A percentile compares a stretch with the other conserved stretches of the same genome.
phyloP scores from a whole-genome alignment of 2,888 invertebrate species.

The Hesperia comma region DNA sequence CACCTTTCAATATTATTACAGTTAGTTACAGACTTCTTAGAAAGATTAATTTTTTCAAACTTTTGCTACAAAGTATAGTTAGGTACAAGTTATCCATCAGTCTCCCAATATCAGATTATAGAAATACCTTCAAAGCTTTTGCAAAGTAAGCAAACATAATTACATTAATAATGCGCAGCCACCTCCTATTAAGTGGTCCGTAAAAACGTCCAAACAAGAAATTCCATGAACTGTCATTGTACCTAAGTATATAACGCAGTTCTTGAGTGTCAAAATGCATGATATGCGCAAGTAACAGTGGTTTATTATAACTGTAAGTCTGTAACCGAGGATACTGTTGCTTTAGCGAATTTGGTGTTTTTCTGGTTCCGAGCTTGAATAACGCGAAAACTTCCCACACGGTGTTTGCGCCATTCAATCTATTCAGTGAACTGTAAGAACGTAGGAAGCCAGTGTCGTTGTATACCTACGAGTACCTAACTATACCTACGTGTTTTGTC shows the following conservation, averaged over 20 bases:
- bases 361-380: slow-evolving; percentile 48
- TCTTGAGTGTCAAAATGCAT: not conserved
- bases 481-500: slow-evolving; percentile 49
- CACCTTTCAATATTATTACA: too few species aligned
- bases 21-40: too few species aligned
- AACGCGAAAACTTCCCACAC: slow-evolving; percentile 71
- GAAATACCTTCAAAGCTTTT: too few species aligned
- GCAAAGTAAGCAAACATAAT: not conserved
- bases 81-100: too few species aligned
- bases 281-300: not conserved
- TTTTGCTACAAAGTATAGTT: too few species aligned
- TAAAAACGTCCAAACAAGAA: not conserved
- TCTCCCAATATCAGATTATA: too few species aligned
- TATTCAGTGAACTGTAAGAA: slow-evolving; percentile 50
- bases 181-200: too few species aligned
- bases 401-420: slow-evolving; percentile 57
- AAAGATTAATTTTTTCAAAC: too few species aligned
- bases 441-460: slow-evolving; percentile 13
- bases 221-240: not conserved
- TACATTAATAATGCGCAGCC: not conserved
- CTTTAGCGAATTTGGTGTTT: slow-evolving; percentile 61
- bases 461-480: slow-evolving; percentile 16
- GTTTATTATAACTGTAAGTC: slow-evolving; percentile 22
- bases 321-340: slow-evolving; percentile 46
- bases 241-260: not conserved